A percentile compares a stretch with the other conserved stretches of the same genome.
These are phyloP conservation scores for Tamias sibiricus DNA, from an alignment of 2,113 vertebrate species.

Conservation along the genomic window DNA sequence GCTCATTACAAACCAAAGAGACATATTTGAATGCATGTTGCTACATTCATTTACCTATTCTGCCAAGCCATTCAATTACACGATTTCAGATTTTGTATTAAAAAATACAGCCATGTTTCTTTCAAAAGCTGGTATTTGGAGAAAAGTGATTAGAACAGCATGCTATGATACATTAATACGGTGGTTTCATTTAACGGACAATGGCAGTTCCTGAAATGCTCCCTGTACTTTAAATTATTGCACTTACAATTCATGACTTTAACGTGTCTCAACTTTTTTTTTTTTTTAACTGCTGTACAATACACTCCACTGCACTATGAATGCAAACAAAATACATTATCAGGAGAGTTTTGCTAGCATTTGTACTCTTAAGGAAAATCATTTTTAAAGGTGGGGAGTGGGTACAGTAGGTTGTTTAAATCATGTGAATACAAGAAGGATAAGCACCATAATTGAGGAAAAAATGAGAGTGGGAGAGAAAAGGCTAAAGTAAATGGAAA, in stretches of 20 bases:
- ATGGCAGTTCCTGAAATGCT: constrained; percentile 69
- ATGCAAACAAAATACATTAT: constrained; percentile 67
- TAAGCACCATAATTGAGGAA: background rate
- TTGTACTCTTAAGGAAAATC: constrained; percentile 24
- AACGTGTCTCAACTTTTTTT: constrained; percentile 55
- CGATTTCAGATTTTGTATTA: constrained; percentile 65
- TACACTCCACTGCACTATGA: constrained; percentile 53
- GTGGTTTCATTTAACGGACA: constrained; percentile 72
- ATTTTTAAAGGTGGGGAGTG: constrained; percentile 60
- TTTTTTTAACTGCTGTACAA: constrained; percentile 49
- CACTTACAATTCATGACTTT: constrained; percentile 62
- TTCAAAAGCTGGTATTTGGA: constrained; percentile 75
- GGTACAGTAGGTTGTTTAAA: constrained; percentile 31
- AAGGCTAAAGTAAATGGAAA: constrained; percentile 51
- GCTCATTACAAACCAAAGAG: constrained; percentile 70
- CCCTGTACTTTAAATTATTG: constrained; percentile 48
- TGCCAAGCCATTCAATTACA: constrained; percentile 69
- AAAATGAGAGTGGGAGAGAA: background rate
- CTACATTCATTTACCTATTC: constrained; percentile 70
- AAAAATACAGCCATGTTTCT: constrained; percentile 65
- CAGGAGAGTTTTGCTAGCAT: constrained; percentile 66
- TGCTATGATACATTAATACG: constrained; percentile 62
- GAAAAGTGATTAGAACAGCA: constrained; percentile 76
- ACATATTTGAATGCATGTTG: constrained; percentile 63
- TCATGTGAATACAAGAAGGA: constrained; percentile 46